Base-by-base conservation (phyloP, 1,140 invertebrate genomes). In the Ceratitis capitata region DNA sequence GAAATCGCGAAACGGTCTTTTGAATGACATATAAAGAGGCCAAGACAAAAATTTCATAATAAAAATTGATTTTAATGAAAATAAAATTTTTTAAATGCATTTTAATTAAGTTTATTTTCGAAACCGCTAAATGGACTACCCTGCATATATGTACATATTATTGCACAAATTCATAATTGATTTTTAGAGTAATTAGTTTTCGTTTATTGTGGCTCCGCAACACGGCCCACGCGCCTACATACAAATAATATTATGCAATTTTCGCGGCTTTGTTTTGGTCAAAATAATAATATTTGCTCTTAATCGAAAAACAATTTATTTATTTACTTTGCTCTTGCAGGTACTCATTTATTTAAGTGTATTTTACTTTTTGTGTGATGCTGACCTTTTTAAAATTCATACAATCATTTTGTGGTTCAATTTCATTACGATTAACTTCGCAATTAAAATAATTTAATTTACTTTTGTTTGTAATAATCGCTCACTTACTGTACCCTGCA, bases 231-330 rank as follows among this genome's bases (percentile, higher is more conserved):
- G n/a, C n/a, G n/a, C n/a, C n/a, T n/a, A n/a, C n/a, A n/a, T n/a
- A n/a, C n/a, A n/a, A n/a, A n/a, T 42, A 35, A 19, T 64, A 29
- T 39, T 74, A n/a, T 16, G 9, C 16, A 35, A 19, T 35, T 42
- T 74, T 7, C 19, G 12, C 19, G 29, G 26, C 10, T 35, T 78
- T 45, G n/a, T 10, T 39, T 56, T 78, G 69, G 12, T 23, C n/a
- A 78, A 78, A 78, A 78, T 45, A 78, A 78, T 45, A 78, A 78
- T 78, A 78, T 78, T 78, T 78, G 42, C 35, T 78, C 45, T 78
- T 42, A 45, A 78, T 78, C 39, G 69, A 35, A 26, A 78, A 78
- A 45, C n/a, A 23, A 78, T 78, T 78, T 78, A 78, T 78, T 78
- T 78, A 35, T n/a, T 58, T n/a, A 74, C 64, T 3, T 51, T 14